Evolutionary conservation across 2,113 vertebrate genomes (phyloP).

Genomic region (Pachyramphus minor): DNA sequence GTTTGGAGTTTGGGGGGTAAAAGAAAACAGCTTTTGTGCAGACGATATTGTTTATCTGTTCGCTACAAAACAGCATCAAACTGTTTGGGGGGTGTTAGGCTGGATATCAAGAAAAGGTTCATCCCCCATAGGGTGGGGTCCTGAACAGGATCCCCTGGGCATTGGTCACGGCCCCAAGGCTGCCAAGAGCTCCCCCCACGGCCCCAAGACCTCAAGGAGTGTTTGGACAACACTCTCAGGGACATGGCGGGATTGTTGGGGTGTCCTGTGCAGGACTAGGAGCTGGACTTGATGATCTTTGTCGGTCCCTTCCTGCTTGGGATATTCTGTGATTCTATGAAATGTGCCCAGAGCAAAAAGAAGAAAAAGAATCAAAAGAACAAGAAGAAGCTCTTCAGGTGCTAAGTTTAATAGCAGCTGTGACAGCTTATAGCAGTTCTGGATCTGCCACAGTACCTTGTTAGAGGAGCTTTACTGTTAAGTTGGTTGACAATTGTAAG

Average conservation of each 20-base stretch:
- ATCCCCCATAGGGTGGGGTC: neutral
- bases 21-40: rapidly evolving
- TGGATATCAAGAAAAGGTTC: neutral
- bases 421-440: neutral
- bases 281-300: rapidly evolving
- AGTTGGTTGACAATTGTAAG: neutral
- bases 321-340: neutral
- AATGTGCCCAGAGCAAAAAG: neutral
- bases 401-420: neutral
- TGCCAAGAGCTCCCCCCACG: no score
- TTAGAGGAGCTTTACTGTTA: neutral
- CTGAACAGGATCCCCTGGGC: neutral
- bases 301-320: no score
- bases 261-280: neutral
- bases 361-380: neutral
- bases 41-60: rapidly evolving
- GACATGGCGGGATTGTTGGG: neutral
- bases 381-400: neutral
- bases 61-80: neutral
- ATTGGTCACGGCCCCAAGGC: neutral
- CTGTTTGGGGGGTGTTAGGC: neutral
- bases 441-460: neutral
- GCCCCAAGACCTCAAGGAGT: neutral
- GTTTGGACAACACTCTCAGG: neutral
- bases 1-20: neutral